A percentile compares a stretch with the other conserved stretches of the same genome.
phyloP scores from a whole-genome alignment of 2,888 invertebrate genomes.

The Lumbricus terrestris region DNA sequence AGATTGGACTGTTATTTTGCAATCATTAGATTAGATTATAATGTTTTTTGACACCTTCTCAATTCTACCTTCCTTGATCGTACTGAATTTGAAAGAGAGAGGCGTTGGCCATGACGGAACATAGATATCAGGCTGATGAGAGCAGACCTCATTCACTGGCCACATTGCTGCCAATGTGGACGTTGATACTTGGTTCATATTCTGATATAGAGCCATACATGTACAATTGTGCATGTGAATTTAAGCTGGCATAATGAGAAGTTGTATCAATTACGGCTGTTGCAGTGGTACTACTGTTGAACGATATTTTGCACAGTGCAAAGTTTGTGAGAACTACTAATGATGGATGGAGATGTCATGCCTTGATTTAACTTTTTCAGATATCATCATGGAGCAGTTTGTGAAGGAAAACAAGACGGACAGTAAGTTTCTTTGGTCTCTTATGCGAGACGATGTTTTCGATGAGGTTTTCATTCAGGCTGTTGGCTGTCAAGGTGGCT shows the following conservation, averaged over 20 bases:
- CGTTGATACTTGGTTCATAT: not conserved
- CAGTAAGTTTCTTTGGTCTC: not conserved
- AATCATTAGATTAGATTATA: not conserved
- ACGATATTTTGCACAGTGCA: not conserved
- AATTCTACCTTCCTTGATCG: not conserved
- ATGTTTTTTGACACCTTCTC: not conserved
- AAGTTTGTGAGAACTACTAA: not conserved
- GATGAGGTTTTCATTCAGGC: not conserved
- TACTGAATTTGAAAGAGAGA: not conserved
- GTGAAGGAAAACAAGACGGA: not conserved
- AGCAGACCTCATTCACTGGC: no score
- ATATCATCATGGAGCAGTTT: not conserved
- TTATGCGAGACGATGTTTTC: not conserved
- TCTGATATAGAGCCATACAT: not conserved
- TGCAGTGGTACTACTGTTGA: not conserved
- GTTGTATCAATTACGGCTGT: not conserved
- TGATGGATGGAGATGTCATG: not conserved
- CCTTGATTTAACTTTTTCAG: not conserved
- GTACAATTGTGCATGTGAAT: not conserved
- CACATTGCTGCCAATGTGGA: not conserved
- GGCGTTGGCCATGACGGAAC: not conserved
- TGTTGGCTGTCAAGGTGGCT: not conserved
- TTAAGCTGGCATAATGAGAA: not conserved
- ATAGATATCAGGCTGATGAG: not conserved
- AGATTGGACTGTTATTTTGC: not conserved